Base-by-base conservation (phyloP, 2,888 invertebrate genomes). In the Plagiodera versicolora region DNA sequence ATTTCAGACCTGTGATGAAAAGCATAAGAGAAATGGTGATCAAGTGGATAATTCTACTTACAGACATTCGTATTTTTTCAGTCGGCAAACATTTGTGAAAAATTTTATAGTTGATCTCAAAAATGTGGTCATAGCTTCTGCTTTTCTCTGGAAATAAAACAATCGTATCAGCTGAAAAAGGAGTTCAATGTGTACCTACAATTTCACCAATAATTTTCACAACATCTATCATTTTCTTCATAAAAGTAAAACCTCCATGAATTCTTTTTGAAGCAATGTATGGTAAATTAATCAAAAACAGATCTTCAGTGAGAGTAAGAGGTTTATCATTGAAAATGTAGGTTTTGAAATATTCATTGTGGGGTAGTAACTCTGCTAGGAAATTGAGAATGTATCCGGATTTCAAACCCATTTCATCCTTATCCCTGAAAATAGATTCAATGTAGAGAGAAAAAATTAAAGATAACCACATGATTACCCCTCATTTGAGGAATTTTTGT, bases 331-430 rank as follows among this genome's bases (percentile, higher is more conserved):
- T 18, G 28, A 60, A 56, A 39, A 65, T 51, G 54, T 61, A 67
- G 28, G 66, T 51, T 45, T 58, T 66, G 30, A 74, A 56, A 63
- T 72, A 71, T 17, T 50, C 28, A 63, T 59, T 67, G 55, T 68
- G 64, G 6, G 69, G 72, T 44, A 76, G 54, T 17, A 75, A 60
- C 63, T 69, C 69, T 14, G 73, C 64, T 19, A 77, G 24, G 46
- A 76, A 69, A 45, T 68, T 63, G 19, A 77, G 30, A 17, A 71
- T 58, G 64, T 74, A 71, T 39, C 75, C 67, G 11, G 70, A 71
- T 49, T 71, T 72, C 47, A 72, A 65, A 3, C 75, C 78, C 45
- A 75, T 65, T 70, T 77, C 73, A 48, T 71, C 62, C n/a, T 30
- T 45, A 55, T 39, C 39, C 28, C 51, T 63, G 52, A 46, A 58